A percentile compares a stretch with the other conserved stretches of the same genome.
These are phyloP conservation scores for Sylvilagus floridanus DNA, from an alignment of 2,797 vertebrate species.

Conservation along the genomic window DNA sequence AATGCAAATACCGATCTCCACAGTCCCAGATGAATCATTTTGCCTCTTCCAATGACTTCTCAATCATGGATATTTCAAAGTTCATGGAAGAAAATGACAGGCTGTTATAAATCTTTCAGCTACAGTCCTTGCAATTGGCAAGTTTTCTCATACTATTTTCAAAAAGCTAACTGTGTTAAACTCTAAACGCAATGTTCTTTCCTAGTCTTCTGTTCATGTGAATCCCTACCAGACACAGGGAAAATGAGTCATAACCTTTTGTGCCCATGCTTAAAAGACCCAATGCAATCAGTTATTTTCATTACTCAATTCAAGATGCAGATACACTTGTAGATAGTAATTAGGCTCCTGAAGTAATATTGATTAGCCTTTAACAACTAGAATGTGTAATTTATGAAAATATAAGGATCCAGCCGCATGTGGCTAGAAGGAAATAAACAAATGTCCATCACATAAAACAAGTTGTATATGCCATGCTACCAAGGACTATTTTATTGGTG, in stretches of 20 bases:
- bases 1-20: not conserved
- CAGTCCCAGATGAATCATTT: not conserved
- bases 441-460: constrained; percentile 79
- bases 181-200: constrained; percentile 82
- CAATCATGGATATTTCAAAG: constrained; percentile 2
- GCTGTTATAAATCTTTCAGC: constrained; percentile 11
- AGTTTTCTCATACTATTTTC: constrained; percentile 57
- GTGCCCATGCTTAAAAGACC: constrained; percentile 77
- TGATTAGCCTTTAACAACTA: constrained; percentile 83
- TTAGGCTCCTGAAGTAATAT: constrained; percentile 79
- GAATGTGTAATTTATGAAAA: constrained; percentile 85
- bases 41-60: not conserved
- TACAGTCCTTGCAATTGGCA: not conserved
- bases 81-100: constrained; percentile 25
- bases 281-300: constrained; percentile 82
- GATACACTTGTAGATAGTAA: constrained; percentile 68
- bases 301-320: constrained; percentile 77
- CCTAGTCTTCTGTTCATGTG: constrained; percentile 70
- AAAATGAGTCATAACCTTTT: constrained; percentile 77
- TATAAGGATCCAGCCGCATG: constrained; percentile 70
- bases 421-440: constrained; percentile 76
- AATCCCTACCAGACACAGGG: constrained; percentile 75
- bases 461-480: constrained; percentile 69
- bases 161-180: constrained; percentile 77
- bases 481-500: constrained; percentile 53